Evolutionary conservation across 1,140 invertebrate species (phyloP).

Genomic region (Subanguina moxae): DNA sequence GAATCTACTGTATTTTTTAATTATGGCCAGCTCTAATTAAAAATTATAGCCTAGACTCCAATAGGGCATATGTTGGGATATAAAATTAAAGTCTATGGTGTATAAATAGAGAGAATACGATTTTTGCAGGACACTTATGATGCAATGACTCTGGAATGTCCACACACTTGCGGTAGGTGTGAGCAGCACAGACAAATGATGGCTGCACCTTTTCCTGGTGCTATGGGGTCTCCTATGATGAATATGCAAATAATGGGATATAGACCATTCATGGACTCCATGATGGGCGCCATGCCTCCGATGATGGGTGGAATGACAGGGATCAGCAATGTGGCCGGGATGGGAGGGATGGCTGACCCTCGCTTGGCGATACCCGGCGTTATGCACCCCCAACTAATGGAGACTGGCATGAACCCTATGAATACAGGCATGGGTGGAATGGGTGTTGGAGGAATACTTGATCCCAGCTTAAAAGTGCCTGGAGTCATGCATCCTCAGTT

Average conservation of each 20-base stretch:
- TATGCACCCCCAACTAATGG: too few species aligned
- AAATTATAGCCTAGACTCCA: too few species aligned
- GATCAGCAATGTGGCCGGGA: background rate
- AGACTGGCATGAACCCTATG: background rate
- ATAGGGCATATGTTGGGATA: too few species aligned
- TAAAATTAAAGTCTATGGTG: too few species aligned
- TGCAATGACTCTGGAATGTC: slow-evolving; percentile 2
- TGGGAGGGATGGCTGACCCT: too few species aligned
- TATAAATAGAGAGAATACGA: too few species aligned
- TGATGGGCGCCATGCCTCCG: background rate
- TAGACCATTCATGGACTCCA: background rate
- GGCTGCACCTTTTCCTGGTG: background rate
- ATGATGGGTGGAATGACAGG: background rate
- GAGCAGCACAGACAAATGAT: background rate
- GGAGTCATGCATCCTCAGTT: too few species aligned
- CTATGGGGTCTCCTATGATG: background rate
- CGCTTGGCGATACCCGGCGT: too few species aligned
- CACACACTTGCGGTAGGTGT: background rate
- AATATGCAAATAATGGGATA: background rate
- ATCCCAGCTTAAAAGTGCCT: too few species aligned
- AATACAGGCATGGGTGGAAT: background rate
- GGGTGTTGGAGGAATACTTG: background rate
- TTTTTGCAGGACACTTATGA: background rate
- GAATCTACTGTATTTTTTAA: too few species aligned
- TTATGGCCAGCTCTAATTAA: too few species aligned